A percentile compares a stretch with the other conserved stretches of the same genome.
phyloP scores from a whole-genome alignment of 2,797 vertebrate species.

The Lycodopsis pacificus region DNA sequence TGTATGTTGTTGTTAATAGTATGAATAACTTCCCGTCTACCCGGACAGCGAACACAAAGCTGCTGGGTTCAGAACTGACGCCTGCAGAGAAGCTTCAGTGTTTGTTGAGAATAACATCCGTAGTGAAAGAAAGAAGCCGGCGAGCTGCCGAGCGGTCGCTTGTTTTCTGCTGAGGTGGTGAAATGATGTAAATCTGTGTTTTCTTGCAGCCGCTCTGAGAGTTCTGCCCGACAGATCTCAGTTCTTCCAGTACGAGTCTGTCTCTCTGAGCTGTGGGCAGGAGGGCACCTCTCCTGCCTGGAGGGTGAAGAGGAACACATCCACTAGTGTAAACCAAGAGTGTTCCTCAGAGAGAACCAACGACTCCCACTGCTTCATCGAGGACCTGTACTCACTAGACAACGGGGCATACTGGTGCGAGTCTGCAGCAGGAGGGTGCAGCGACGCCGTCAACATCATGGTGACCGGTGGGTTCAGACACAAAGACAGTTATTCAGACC shows the following conservation, averaged over 20 bases:
- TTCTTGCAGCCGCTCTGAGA: conserved; percentile 45
- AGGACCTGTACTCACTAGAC: accelerated
- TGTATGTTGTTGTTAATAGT: too few relatives aligned
- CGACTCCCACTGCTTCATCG: accelerated
- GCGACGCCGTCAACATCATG: conserved; percentile 26
- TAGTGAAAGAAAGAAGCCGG: neutral
- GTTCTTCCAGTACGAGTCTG: conserved; percentile 38
- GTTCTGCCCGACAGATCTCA: conserved; percentile 29
- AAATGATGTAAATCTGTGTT: neutral
- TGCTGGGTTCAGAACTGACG: too few relatives aligned
- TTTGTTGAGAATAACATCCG: neutral
- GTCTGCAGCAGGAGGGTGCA: conserved; percentile 35
- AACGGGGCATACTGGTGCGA: conserved; percentile 54
- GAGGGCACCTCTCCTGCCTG: neutral
- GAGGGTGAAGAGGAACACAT: neutral
- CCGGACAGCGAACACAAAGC: neutral
- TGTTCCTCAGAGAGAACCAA: accelerated
- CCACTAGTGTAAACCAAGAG: accelerated
- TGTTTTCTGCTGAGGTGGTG: too few relatives aligned
- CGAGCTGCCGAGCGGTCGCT: too few relatives aligned
- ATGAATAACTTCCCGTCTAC: neutral
- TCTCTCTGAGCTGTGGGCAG: neutral
- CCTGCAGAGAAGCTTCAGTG: neutral
- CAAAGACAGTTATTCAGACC: neutral
- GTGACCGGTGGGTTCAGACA: conserved; percentile 18